A percentile compares a stretch with the other conserved stretches of the same genome.
Evolutionary conservation across 2,888 invertebrate species (phyloP).

Genomic region (Theodoxus fluviatilis): DNA sequence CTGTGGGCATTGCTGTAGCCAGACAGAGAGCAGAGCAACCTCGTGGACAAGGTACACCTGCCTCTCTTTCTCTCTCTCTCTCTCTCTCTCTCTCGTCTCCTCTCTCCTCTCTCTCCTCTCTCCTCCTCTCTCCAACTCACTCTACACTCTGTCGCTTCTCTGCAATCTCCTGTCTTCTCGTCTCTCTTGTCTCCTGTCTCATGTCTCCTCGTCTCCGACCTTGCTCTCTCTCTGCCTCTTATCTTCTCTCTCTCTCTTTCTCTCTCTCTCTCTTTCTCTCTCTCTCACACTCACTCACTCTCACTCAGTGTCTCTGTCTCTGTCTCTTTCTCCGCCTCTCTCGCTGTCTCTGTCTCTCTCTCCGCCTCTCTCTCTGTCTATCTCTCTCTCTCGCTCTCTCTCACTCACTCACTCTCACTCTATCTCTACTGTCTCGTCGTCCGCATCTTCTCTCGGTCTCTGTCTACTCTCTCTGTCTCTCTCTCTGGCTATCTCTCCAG

Average conservation of each 20-base stretch:
- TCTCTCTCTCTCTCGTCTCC: neutral
- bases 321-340: neutral
- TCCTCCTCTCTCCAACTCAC: neutral
- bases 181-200: neutral
- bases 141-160: neutral
- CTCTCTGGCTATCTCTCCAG: too few relatives aligned
- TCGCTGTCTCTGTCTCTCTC: neutral
- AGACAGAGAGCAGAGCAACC: constrained; percentile 36
- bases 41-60: constrained; percentile 20
- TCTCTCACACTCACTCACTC: neutral
- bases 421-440: too few relatives aligned
- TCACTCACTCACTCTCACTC: too few relatives aligned
- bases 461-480: too few relatives aligned
- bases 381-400: too few relatives aligned
- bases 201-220: constrained; percentile 12
- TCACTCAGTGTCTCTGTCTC: neutral
- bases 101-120: constrained; percentile 8
- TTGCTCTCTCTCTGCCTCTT: neutral
- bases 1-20: constrained; percentile 56
- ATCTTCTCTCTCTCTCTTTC: constrained; percentile 9
- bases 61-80: neutral
- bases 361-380: neutral
- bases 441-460: too few relatives aligned
- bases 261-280: constrained; percentile 5
- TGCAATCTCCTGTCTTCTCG: neutral